These are phyloP conservation scores for Micoletzkya japonica DNA, from an alignment of 2,888 invertebrate species.

Conservation along the genomic window DNA sequence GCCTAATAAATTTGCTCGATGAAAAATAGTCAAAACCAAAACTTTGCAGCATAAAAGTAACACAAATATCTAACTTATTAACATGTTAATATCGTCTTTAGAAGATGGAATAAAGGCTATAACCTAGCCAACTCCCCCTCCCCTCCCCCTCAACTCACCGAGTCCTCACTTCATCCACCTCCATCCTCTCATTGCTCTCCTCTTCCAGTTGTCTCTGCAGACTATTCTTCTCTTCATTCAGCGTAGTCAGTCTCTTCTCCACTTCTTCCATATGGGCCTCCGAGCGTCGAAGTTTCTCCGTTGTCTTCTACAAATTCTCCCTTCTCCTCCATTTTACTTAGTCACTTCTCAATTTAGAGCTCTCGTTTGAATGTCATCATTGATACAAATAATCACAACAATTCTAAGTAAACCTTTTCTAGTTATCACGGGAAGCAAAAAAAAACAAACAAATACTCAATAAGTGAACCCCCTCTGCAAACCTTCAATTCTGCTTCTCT, in stretches of 20 bases:
- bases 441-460: conserved; percentile 70
- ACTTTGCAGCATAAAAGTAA: no score
- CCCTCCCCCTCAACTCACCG: conserved; percentile 30
- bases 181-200: conserved; percentile 91
- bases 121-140: conserved; percentile 30
- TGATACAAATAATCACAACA: no score
- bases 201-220: conserved; percentile 89
- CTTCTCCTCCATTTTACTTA: conserved; percentile 95
- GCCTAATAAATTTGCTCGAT: no score
- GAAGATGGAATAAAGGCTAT: no score
- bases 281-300: conserved; percentile 40
- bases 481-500: conserved; percentile 88
- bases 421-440: no score
- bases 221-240: conserved; percentile 68
- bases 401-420: no score
- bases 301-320: conserved; percentile 76
- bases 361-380: conserved; percentile 66
- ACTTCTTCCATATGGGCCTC: conserved; percentile 40
- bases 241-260: conserved; percentile 18
- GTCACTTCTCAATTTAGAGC: conserved; percentile 71
- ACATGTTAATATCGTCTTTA: no score
- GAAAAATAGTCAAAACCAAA: no score
- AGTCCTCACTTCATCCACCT: conserved; percentile 77
- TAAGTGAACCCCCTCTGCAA: conserved; percentile 52
- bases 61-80: no score